These are phyloP conservation scores for Papilio gigon DNA, from an alignment of 2,888 invertebrate species.

Conservation along the genomic window DNA sequence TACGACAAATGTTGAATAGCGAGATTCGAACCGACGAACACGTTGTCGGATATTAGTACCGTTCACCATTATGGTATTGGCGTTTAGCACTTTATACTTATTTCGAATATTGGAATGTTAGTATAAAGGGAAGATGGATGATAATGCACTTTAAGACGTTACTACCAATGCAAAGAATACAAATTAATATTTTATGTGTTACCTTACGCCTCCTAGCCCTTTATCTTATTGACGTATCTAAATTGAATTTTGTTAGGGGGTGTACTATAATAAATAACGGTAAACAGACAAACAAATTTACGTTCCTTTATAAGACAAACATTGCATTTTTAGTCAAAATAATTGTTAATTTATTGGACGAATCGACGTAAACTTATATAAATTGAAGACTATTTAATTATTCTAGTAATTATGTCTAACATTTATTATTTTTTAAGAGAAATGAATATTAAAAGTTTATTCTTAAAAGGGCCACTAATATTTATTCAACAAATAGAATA, in stretches of 20 bases:
- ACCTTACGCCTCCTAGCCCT: conserved; percentile 51
- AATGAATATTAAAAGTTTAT: background rate
- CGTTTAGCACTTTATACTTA: too few species aligned
- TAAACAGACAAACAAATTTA: conserved; percentile 45
- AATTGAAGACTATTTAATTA: too few species aligned
- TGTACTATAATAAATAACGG: conserved; percentile 60
- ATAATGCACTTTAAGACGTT: conserved; percentile 11
- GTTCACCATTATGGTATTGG: too few species aligned
- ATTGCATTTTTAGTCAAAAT: background rate
- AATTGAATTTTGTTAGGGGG: conserved; percentile 76
- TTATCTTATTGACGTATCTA: conserved; percentile 74
- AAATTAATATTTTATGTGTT: conserved; percentile 48
- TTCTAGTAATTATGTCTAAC: background rate
- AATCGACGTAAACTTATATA: too few species aligned
- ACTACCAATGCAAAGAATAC: conserved; percentile 32
- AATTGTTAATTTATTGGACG: background rate
- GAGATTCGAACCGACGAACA: too few species aligned
- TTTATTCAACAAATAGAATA: conserved; percentile 6
- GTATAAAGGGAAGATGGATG: too few species aligned
- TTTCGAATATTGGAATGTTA: too few species aligned
- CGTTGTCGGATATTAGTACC: too few species aligned
- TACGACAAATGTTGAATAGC: too few species aligned
- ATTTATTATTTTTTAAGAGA: too few species aligned
- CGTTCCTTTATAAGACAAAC: conserved; percentile 41
- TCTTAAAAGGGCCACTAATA: background rate